Evolutionary conservation across 2,888 invertebrate genomes (phyloP), one percentile per base, ranked within the genome.

Genomic region (Tricholauxania praeusta): DNA sequence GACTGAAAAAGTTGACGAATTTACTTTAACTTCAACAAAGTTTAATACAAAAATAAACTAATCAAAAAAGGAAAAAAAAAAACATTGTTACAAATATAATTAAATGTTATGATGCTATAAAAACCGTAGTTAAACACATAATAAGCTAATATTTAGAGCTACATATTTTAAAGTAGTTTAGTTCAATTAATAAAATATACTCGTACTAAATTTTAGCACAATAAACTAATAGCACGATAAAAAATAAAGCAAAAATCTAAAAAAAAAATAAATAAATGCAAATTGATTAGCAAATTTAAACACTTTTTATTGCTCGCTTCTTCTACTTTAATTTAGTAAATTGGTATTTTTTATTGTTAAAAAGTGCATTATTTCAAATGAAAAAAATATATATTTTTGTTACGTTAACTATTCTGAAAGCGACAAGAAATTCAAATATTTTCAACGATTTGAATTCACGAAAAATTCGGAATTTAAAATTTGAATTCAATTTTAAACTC

Each of bases 1-100:
- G 39, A 39, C 39, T 84, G 84, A 76, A 80, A 83, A 80, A 83
- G 81, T 81, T 79, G 82, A 84, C 85, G 84, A 85, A 85, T 85
- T 84, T 84, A 85, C 85, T 85, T 84, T 85, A 84, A 76, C 69
- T 64, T 69, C 72, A 77, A 64, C 67, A 74, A 62, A 70, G 28
- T 70, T 32, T 76, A 80, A 73, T 79, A 77, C 59, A 80, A 83
- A 80, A 76, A 82, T 79, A 66, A 72, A 76, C 65, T 76, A 74
- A 72, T 69, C 67, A 71, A 79, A 78, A n/a, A n/a, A n/a, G n/a
- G n/a, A n/a, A 60, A 72, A 75, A 74, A 74, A 67, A 74, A 72
- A 65, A 64, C 64, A 39, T 74, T 72, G 67, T 47, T 32, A 15
- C 22, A 53, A 39, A 49, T 15, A 71, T 55, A 71, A 3, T 22